These are phyloP conservation scores for Acanthurus tractus DNA, from an alignment of 2,797 vertebrate species.

Conservation along the genomic window DNA sequence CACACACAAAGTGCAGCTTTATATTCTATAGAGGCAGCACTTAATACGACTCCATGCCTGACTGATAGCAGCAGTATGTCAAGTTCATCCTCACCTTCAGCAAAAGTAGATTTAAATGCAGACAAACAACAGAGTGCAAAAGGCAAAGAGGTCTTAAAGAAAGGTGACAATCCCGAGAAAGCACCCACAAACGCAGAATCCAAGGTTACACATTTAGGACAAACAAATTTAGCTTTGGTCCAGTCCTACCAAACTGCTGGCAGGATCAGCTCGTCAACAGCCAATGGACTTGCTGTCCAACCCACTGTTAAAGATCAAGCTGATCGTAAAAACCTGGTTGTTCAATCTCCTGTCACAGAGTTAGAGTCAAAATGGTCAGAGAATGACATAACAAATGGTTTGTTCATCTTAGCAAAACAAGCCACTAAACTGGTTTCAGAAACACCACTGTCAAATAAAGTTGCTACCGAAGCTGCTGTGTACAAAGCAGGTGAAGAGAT, in stretches of 20 bases:
- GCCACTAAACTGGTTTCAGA: slow-evolving; percentile 32
- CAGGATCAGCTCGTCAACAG: slow-evolving; percentile 26
- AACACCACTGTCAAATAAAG: not conserved
- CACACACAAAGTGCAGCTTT: slow-evolving; percentile 62
- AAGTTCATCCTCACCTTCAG: slow-evolving; percentile 46
- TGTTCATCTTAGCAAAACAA: slow-evolving; percentile 15
- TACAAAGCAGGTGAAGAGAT: slow-evolving; percentile 34
- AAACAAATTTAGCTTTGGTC: slow-evolving; percentile 8
- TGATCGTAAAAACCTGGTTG: slow-evolving; percentile 9
- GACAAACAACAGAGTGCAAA: slow-evolving; percentile 36
- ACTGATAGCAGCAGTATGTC: slow-evolving; percentile 52
- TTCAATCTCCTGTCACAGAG: slow-evolving; percentile 11
- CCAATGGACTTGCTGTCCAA: slow-evolving; percentile 9
- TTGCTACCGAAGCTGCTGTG: slow-evolving; percentile 2
- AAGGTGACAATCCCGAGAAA: slow-evolving; percentile 35
- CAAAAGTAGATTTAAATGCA: slow-evolving; percentile 46
- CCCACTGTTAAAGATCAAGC: slow-evolving; percentile 9
- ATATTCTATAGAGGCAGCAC: slow-evolving; percentile 50
- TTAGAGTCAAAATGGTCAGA: slow-evolving; percentile 26
- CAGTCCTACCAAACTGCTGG: slow-evolving; percentile 21
- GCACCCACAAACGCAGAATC: slow-evolving; percentile 8
- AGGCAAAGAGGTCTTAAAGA: slow-evolving; percentile 17
- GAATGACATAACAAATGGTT: slow-evolving; percentile 12
- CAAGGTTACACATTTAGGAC: slow-evolving; percentile 13
- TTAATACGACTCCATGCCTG: slow-evolving; percentile 45